Percentiles rank a stretch among this genome's conserved stretches.
These are phyloP conservation scores for Eurytoma adleriae DNA, from an alignment of 2,888 invertebrate genomes.

Conservation along the genomic window DNA sequence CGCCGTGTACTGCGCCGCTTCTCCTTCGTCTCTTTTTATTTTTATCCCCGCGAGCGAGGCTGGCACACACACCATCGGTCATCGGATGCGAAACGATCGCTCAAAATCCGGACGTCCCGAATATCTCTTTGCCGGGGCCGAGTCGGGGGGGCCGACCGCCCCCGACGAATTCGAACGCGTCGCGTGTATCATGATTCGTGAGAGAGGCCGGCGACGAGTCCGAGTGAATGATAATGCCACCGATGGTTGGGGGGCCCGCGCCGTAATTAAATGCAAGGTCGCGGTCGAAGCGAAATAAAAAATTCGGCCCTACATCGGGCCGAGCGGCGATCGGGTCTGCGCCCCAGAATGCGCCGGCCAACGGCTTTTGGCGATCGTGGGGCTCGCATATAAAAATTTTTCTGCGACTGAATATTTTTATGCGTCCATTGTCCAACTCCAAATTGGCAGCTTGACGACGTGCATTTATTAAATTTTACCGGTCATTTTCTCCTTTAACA, in stretches of 20 bases:
- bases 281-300: background rate
- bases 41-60: no score
- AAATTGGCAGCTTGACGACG: no score
- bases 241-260: background rate
- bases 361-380: no score
- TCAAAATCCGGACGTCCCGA: background rate
- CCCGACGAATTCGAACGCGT: slow-evolving; percentile 22
- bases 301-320: background rate
- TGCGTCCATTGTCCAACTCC: no score
- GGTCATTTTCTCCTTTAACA: no score
- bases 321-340: background rate
- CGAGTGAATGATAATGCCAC: slow-evolving; percentile 33
- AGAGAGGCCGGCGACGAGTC: slow-evolving; percentile 12
- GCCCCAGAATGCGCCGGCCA: slow-evolving; percentile 3
- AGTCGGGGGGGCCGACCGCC: background rate
- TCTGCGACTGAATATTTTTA: no score
- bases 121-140: background rate
- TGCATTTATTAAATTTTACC: no score
- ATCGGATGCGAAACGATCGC: background rate
- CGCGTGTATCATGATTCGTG: slow-evolving; percentile 22
- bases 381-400: background rate
- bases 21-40: no score
- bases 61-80: no score
- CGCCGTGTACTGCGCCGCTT: no score
- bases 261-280: slow-evolving; percentile 52